Conservation (phyloP, 2,113 vertebrate genomes). For the Thunnus thynnus region DNA sequence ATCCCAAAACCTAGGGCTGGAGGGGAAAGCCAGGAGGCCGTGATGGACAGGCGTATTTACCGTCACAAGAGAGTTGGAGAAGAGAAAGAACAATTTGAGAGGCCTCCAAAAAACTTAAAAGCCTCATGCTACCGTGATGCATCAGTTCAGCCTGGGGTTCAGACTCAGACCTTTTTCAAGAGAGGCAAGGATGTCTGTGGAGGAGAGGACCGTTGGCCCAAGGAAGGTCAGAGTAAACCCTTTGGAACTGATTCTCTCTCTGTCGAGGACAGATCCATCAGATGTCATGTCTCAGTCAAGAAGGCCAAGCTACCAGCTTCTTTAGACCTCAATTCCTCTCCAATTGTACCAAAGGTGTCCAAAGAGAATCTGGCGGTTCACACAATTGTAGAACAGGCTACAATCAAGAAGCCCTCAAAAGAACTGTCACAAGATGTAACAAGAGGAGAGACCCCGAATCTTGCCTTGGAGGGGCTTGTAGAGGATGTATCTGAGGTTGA, state of each 20-base stretch:
- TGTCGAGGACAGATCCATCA: neutral
- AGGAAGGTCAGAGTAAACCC: neutral
- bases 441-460: neutral
- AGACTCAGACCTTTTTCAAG: neutral
- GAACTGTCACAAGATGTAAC: neutral
- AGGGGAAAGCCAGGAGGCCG: slow-evolving; percentile 21
- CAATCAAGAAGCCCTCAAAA: neutral
- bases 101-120: slow-evolving; percentile 2
- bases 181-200: slow-evolving; percentile 3
- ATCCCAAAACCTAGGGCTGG: slow-evolving; percentile 57
- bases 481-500: neutral
- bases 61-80: slow-evolving; percentile 72
- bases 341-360: neutral
- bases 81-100: slow-evolving; percentile 1
- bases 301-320: neutral
- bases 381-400: too few relatives aligned
- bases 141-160: neutral
- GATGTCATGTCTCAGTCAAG: neutral
- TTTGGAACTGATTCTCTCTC: neutral
- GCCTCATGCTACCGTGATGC: neutral
- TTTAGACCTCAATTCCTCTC: neutral
- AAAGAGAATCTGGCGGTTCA: neutral
- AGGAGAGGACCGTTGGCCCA: neutral
- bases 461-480: neutral
- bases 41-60: slow-evolving; percentile 73